These are phyloP conservation scores for Scalopus aquaticus DNA, from an alignment of 2,113 vertebrate genomes.

Conservation along the genomic window DNA sequence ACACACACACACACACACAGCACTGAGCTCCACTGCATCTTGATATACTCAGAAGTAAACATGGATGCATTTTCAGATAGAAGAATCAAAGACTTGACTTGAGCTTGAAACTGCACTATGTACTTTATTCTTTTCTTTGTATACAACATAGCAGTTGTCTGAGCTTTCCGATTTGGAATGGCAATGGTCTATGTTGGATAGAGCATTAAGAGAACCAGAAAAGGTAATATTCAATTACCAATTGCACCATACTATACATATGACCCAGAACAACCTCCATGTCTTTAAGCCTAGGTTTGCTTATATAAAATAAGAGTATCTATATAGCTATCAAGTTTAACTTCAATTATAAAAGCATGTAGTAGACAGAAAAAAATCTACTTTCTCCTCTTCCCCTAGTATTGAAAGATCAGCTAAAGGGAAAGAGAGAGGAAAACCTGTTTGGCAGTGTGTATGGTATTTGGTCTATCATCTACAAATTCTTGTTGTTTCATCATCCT, in stretches of 20 bases:
- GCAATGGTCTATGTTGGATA: background rate
- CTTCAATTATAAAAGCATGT: conserved; percentile 1
- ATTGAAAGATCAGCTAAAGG: background rate
- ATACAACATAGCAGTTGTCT: background rate
- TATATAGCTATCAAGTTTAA: background rate
- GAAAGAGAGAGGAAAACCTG: background rate
- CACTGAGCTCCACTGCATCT: background rate
- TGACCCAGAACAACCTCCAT: conserved; percentile 18
- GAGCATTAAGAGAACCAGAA: background rate
- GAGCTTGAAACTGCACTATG: background rate
- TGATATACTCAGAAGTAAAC: conserved; percentile 15
- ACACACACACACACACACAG: background rate
- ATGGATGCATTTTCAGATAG: conserved; percentile 26
- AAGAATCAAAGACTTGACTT: background rate
- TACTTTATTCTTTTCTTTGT: conserved; percentile 1
- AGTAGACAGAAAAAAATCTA: background rate
- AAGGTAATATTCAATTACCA: background rate
- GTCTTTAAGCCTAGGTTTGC: conserved; percentile 26
- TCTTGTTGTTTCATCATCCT: background rate
- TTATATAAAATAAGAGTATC: background rate
- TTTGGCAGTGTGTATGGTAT: conserved; percentile 30
- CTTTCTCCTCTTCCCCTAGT: background rate
- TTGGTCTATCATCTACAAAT: background rate
- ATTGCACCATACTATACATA: background rate
- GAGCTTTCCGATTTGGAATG: conserved; percentile 4